phyloP scores from a whole-genome alignment of 2,888 invertebrate species.

The Mimumesa dahlbomi region DNA sequence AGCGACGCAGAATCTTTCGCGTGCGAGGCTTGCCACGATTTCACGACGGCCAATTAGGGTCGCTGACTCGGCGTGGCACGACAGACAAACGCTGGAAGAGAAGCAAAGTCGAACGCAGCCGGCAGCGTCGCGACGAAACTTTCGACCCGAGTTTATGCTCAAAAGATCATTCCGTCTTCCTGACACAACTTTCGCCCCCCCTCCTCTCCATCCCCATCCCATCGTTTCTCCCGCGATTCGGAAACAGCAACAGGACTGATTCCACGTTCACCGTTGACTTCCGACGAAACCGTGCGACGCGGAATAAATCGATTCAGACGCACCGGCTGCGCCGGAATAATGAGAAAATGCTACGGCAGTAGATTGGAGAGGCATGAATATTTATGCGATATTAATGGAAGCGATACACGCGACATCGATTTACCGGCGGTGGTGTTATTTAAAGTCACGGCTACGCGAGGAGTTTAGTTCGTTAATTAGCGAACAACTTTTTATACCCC shows the following conservation, averaged over 20 bases:
- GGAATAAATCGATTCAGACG: slow-evolving; percentile 53
- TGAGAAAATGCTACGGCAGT: slow-evolving; percentile 26
- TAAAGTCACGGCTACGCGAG: no score
- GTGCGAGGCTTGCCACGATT: slow-evolving; percentile 36
- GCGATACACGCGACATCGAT: no score
- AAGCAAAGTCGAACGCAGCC: not conserved
- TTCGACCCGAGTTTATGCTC: slow-evolving; percentile 42
- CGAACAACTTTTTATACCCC: no score
- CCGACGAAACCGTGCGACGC: slow-evolving; percentile 29
- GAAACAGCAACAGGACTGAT: slow-evolving; percentile 13
- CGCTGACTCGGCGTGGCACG: slow-evolving; percentile 28
- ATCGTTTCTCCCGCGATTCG: no score
- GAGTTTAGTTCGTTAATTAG: no score
- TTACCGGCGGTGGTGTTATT: no score
- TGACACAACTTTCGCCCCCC: slow-evolving; percentile 22
- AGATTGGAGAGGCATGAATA: not conserved
- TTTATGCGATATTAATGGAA: no score
- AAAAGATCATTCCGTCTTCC: slow-evolving; percentile 28
- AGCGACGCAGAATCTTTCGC: no score
- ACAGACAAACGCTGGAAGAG: not conserved
- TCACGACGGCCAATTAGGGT: slow-evolving; percentile 51
- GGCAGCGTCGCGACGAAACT: slow-evolving; percentile 32
- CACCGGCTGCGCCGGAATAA: slow-evolving; percentile 43
- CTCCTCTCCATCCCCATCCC: no score
- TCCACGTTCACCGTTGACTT: slow-evolving; percentile 21